These are phyloP conservation scores for Calephelis virginiensis DNA, from an alignment of 1,140 invertebrate genomes.

Conservation along the genomic window DNA sequence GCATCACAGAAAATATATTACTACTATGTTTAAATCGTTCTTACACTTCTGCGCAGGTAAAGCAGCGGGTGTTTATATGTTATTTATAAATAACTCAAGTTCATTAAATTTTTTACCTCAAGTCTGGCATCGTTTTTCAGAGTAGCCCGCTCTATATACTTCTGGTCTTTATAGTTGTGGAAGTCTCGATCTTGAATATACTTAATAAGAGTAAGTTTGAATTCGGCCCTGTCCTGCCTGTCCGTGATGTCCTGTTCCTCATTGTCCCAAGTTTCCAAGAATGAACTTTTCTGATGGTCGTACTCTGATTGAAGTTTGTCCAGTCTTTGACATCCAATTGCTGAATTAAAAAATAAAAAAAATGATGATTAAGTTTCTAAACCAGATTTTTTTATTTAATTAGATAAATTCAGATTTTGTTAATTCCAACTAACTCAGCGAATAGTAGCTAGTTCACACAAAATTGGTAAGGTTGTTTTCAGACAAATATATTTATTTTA, in stretches of 20 bases:
- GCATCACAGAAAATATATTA: no score
- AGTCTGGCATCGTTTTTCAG: slow-evolving; percentile 72
- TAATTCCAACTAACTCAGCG: no score
- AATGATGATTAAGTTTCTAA: no score
- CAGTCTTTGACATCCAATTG: slow-evolving; percentile 61
- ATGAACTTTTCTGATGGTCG: slow-evolving; percentile 71
- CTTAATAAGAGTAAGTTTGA: slow-evolving; percentile 63
- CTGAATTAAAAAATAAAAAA: slow-evolving; percentile 30
- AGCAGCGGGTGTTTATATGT: no score
- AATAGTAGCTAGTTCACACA: no score
- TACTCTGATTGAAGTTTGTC: slow-evolving; percentile 79
- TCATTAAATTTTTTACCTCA: slow-evolving; percentile 50
- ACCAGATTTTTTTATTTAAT: no score
- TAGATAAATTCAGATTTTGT: no score
- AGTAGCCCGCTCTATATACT: slow-evolving; percentile 55
- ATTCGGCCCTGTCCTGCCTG: slow-evolving; percentile 60
- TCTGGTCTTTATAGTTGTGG: slow-evolving; percentile 54
- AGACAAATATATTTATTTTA: no score
- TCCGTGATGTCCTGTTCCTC: slow-evolving; percentile 62
- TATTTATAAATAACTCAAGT: no score
- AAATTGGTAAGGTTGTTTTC: no score
- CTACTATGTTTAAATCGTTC: no score
- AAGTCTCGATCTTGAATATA: slow-evolving; percentile 69
- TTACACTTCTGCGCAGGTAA: no score
- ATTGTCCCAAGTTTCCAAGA: slow-evolving; percentile 74